Evolutionary conservation across 2,797 vertebrate species (phyloP), one percentile per base, ranked within the genome.

Genomic region (Paguma larvata): DNA sequence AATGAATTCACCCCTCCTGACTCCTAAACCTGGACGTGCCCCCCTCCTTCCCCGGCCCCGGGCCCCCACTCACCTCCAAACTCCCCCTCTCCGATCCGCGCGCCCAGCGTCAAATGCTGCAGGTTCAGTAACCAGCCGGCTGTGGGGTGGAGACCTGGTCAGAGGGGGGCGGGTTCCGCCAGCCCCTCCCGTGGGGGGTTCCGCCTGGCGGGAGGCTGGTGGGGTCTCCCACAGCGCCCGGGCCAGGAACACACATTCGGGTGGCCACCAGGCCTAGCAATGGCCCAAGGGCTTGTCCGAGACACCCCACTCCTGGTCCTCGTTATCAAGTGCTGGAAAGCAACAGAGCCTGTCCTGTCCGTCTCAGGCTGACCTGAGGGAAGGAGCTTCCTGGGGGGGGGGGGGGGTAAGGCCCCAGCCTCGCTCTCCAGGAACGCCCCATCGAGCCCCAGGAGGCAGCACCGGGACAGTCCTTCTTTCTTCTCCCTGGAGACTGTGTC

Each of bases 101-200:
- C 98, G 84, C 99, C 99, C 89, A 99, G 89, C 0, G 98, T 99
- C 91, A 99, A 98, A 89, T 99, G 99, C 12, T 99, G 97, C 78
- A 99, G 98, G 97, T 99, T 99, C 96, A 99, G 98, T 91, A 99
- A 92, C 99, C 99, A 99, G 51, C 99, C 99, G 0, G 98, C 99
- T 99, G 98, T 41, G 96, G 85, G 56, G 18, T 19, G 59, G 87
- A 85, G 93, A 84, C 53, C 2, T 0, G 1, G 95, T 96, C 2
- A 85, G 78, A 0, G 23, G 23, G 25, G 32, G 11, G 5, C 2
- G 0, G 13, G 44, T 3, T 5, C 21, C 19, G 88, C 78, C 48
- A 1, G 27, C 2, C 62, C 89, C 19, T 25, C 46, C 77, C 59
- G 14, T 1, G 4, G 3, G 38, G 56, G 34, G 53, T 32, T 4